phyloP scores from a whole-genome alignment of 2,888 invertebrate genomes.

The Luperina nickerlii region DNA sequence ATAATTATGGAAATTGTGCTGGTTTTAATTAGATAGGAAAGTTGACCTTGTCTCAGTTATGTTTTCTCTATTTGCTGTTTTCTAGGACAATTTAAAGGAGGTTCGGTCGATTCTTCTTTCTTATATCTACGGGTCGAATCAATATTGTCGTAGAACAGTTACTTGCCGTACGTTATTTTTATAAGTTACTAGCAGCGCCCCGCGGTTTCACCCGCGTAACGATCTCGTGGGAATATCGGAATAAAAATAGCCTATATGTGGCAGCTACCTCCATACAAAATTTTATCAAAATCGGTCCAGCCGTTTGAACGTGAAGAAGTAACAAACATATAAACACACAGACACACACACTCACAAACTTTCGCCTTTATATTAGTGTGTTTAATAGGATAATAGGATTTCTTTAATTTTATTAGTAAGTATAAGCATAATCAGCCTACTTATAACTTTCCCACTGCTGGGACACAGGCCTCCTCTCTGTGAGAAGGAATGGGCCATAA shows the following conservation, averaged over 20 bases:
- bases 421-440: not conserved
- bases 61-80: not conserved
- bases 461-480: not conserved
- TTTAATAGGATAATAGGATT: not conserved
- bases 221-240: too few relatives aligned
- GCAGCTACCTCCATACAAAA: too few relatives aligned
- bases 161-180: not conserved
- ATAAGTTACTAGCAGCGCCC: not conserved
- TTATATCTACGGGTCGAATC: not conserved
- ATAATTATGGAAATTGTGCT: constrained; percentile 11
- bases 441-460: not conserved
- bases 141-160: too few relatives aligned
- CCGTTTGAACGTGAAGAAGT: too few relatives aligned
- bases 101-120: not conserved
- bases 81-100: not conserved
- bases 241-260: too few relatives aligned
- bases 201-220: too few relatives aligned
- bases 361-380: too few relatives aligned
- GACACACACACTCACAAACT: too few relatives aligned
- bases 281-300: too few relatives aligned
- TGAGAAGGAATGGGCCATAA: not conserved
- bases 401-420: not conserved
- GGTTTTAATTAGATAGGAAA: not conserved
- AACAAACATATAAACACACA: too few relatives aligned
- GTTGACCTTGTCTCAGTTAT: too few relatives aligned